Evolutionary conservation across 2,113 vertebrate genomes (phyloP).

Genomic region (Xenopus laevis): DNA sequence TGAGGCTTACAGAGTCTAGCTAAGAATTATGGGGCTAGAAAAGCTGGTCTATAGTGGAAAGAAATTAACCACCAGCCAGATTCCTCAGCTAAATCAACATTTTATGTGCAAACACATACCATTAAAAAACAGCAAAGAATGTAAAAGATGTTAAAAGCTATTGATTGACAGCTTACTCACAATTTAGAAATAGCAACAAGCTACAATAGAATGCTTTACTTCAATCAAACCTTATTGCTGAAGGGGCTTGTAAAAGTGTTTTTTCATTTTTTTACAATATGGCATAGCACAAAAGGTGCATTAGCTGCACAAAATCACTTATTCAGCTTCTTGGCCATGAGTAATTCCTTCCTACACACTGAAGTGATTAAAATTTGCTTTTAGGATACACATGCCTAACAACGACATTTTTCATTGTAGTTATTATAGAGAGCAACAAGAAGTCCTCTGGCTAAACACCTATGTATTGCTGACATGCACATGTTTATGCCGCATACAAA

Average conservation of each 20-base stretch:
- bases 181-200: too few species aligned
- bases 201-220: not conserved
- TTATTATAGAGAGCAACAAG: slow-evolving; percentile 5
- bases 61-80: too few species aligned
- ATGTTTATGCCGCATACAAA: not conserved
- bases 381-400: slow-evolving; percentile 2
- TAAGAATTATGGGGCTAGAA: too few species aligned
- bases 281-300: slow-evolving; percentile 12
- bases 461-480: slow-evolving; percentile 10
- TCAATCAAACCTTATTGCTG: not conserved
- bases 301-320: slow-evolving; percentile 4
- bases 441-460: slow-evolving; percentile 12
- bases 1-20: too few species aligned
- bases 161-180: too few species aligned
- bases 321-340: slow-evolving; percentile 5
- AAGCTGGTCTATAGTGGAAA: too few species aligned
- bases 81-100: too few species aligned
- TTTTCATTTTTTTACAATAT: not conserved
- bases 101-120: too few species aligned
- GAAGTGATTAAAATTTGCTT: slow-evolving; percentile 4
- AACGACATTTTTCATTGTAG: slow-evolving; percentile 2
- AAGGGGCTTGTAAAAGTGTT: not conserved
- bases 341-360: not conserved
- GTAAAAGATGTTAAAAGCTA: too few species aligned
- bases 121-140: too few species aligned